Evolutionary conservation across 2,113 vertebrate genomes (phyloP).

Genomic region (Chaenogobius annularis): DNA sequence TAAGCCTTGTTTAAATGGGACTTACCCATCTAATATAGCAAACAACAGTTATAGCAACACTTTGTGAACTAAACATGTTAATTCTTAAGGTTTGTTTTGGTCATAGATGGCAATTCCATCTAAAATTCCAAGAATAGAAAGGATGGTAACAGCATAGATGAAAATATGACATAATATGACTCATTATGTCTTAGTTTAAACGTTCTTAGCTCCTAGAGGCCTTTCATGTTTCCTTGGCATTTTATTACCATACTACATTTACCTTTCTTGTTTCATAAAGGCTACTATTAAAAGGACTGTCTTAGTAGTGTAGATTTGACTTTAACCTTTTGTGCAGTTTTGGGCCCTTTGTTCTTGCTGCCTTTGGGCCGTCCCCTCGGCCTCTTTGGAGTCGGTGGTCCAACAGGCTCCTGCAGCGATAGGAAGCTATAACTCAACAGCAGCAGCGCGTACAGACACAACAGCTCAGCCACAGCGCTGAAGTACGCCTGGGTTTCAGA

Average conservation of each 20-base stretch:
- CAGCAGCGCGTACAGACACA: neutral
- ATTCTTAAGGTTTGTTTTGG: neutral
- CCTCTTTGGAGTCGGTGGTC: conserved; percentile 77
- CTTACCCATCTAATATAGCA: no score
- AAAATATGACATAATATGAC: no score
- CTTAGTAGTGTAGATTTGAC: neutral
- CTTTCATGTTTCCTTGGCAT: no score
- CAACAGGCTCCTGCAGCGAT: conserved; percentile 72
- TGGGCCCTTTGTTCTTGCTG: conserved; percentile 79
- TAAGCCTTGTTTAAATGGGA: neutral
- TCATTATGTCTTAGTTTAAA: no score
- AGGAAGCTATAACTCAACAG: conserved; percentile 5
- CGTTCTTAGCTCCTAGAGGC: no score
- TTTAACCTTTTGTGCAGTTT: conserved; percentile 70
- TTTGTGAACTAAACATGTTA: neutral
- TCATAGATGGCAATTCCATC: neutral
- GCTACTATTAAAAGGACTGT: no score
- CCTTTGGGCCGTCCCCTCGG: conserved; percentile 81
- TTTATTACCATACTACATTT: no score
- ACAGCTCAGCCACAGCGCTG: neutral
- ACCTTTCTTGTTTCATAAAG: neutral
- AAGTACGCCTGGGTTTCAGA: neutral
- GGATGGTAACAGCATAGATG: neutral
- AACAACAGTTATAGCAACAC: neutral
- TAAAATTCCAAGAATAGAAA: neutral